Conservation (phyloP, 2,888 invertebrate genomes). For the Lycia hirtaria region DNA sequence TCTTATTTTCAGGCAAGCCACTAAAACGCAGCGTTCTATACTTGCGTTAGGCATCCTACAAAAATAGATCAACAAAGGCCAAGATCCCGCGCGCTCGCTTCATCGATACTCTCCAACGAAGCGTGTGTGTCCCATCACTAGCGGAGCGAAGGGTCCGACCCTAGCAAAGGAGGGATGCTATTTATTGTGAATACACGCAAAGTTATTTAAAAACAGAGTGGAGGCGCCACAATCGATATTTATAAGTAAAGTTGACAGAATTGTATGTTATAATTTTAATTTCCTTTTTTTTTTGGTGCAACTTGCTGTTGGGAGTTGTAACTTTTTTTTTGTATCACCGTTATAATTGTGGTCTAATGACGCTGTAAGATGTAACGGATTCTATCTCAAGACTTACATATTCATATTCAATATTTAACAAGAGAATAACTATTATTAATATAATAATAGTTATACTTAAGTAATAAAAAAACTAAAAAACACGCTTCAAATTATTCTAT, state of each 20-base stretch:
- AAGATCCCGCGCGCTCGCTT: constrained; percentile 44
- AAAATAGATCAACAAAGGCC: constrained; percentile 42
- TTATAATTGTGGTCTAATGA: constrained; percentile 78
- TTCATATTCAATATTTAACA: neutral
- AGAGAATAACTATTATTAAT: neutral
- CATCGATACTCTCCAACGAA: constrained; percentile 54
- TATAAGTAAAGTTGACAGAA: neutral
- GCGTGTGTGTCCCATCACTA: constrained; percentile 57
- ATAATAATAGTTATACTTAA: too few relatives aligned
- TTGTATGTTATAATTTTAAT: neutral
- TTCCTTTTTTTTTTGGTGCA: neutral
- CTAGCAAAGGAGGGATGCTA: constrained; percentile 65
- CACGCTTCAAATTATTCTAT: too few relatives aligned
- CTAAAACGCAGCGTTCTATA: too few relatives aligned
- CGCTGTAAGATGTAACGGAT: constrained; percentile 39
- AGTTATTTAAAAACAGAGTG: neutral
- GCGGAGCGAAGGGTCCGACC: constrained; percentile 56
- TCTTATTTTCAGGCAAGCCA: too few relatives aligned
- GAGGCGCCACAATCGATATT: neutral
- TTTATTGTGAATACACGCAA: constrained; percentile 63
- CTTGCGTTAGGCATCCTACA: neutral
- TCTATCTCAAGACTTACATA: neutral
- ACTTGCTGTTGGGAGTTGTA: constrained; percentile 20
- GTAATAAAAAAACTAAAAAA: too few relatives aligned
- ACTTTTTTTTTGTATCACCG: constrained; percentile 74